phyloP scores from a whole-genome alignment of 2,797 vertebrate genomes.

The Dallia pectoralis region DNA sequence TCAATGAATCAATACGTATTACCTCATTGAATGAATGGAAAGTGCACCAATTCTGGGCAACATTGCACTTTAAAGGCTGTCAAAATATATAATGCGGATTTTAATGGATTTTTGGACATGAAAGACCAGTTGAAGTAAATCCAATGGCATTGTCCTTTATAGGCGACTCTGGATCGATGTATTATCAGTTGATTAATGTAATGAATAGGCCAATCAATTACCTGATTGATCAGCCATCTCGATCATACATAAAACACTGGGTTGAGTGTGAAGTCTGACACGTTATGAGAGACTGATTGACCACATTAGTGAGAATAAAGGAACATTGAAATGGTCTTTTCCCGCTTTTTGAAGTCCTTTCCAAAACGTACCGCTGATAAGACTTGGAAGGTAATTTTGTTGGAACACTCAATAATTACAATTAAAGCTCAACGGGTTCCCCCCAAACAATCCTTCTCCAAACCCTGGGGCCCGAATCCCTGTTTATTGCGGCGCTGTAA shows the following conservation, averaged over 20 bases:
- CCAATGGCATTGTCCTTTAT: neutral
- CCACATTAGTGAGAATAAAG: neutral
- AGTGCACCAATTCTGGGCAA: neutral
- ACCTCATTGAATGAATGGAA: neutral
- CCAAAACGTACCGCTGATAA: neutral
- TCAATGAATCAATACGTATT: neutral
- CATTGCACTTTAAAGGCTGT: neutral
- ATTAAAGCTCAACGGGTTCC: neutral
- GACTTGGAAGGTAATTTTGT: neutral
- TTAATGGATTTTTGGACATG: neutral
- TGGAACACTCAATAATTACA: neutral
- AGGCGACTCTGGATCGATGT: constrained; percentile 67
- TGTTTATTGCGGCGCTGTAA: constrained; percentile 73
- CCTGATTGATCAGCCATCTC: constrained; percentile 60
- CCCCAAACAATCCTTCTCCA: constrained; percentile 13
- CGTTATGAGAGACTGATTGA: neutral
- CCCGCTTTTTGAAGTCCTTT: neutral
- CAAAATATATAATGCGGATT: neutral
- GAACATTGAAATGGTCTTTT: neutral
- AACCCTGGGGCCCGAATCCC: constrained; percentile 59
- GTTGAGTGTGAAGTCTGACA: neutral
- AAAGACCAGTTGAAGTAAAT: too few species aligned
- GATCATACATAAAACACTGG: neutral
- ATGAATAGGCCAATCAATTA: constrained; percentile 64
- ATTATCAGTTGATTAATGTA: constrained; percentile 70